Percentiles rank a stretch among this genome's conserved stretches.
Evolutionary conservation across 2,113 vertebrate genomes (phyloP).

Genomic region (Python bivittatus): DNA sequence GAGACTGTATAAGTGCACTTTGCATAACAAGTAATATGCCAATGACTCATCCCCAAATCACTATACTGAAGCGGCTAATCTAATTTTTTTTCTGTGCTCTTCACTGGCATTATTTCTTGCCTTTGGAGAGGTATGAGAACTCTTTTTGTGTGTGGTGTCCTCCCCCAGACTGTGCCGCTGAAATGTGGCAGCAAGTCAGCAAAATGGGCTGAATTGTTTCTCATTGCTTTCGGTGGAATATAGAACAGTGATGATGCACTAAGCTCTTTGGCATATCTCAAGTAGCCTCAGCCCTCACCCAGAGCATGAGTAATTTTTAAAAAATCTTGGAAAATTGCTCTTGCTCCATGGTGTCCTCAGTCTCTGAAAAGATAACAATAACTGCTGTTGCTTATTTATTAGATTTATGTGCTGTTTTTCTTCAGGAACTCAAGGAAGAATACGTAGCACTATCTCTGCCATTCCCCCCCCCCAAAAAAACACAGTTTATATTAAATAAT

Average conservation of each 20-base stretch:
- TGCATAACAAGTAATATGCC: background rate
- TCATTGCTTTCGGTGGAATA: background rate
- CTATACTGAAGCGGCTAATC: background rate
- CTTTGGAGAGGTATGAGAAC: background rate
- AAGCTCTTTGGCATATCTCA: background rate
- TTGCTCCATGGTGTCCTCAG: background rate
- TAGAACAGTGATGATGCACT: background rate
- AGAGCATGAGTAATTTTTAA: background rate
- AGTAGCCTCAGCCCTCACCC: background rate
- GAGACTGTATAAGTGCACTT: background rate
- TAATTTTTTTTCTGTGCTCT: background rate
- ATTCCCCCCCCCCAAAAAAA: background rate
- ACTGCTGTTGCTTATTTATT: background rate
- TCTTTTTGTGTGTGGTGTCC: background rate
- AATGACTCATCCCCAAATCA: background rate
- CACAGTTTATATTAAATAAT: background rate
- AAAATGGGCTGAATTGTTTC: background rate
- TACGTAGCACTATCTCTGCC: background rate
- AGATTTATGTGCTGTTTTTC: background rate
- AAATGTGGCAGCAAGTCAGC: background rate
- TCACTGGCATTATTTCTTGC: background rate
- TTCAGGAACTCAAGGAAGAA: background rate
- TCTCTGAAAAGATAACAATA: background rate
- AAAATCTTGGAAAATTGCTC: background rate
- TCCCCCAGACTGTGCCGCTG: background rate